These are phyloP conservation scores for Kryptolebias marmoratus DNA, from an alignment of 2,113 vertebrate species.

Conservation along the genomic window DNA sequence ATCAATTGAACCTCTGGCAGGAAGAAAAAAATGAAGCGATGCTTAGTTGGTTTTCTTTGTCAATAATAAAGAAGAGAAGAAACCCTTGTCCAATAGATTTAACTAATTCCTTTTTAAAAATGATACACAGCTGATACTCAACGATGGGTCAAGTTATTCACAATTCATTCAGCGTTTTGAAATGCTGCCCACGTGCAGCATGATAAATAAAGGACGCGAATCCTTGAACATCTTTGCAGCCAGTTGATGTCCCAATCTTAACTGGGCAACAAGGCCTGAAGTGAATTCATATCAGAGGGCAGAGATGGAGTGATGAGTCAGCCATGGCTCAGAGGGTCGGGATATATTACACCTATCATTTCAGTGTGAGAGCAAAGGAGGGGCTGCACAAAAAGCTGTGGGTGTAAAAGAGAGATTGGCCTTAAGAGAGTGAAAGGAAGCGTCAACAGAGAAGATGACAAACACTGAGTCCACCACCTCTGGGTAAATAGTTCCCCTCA, in stretches of 20 bases:
- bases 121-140: conserved; percentile 1
- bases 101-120: neutral
- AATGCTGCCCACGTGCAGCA: conserved; percentile 10
- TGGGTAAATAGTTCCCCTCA: conserved; percentile 19
- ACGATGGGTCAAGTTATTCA: conserved; percentile 20
- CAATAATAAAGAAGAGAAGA: neutral
- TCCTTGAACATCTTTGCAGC: conserved; percentile 45
- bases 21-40: neutral
- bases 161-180: neutral
- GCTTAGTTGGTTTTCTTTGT: conserved; percentile 4
- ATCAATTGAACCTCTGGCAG: conserved; percentile 24
- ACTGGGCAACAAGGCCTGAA: conserved; percentile 46
- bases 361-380: conserved; percentile 33
- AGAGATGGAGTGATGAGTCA: conserved; percentile 71
- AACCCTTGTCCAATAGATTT: too few species aligned
- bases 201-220: conserved; percentile 39
- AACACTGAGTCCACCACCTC: conserved; percentile 18
- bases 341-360: conserved; percentile 61
- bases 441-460: conserved; percentile 25
- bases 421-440: conserved; percentile 15
- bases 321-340: conserved; percentile 45
- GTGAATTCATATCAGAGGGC: conserved; percentile 52
- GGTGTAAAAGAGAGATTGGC: conserved; percentile 33
- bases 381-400: conserved; percentile 12
- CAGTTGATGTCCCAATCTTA: conserved; percentile 41